Base-by-base conservation (phyloP, 2,888 invertebrate genomes). In the Tineola bisselliella region DNA sequence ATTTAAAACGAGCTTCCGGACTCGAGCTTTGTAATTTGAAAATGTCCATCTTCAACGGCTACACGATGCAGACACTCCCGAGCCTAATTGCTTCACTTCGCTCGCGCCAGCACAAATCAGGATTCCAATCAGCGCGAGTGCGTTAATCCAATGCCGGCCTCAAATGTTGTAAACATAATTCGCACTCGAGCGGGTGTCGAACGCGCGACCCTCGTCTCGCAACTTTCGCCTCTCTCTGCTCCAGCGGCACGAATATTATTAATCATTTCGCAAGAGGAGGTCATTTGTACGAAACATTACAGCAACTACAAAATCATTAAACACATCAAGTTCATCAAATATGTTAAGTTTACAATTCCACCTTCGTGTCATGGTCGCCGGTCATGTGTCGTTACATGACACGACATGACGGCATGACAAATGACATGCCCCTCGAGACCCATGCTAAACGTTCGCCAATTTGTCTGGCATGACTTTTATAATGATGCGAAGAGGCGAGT, bases 351-450 rank as follows among this genome's bases (percentile, higher is more conserved):
- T 4, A 25, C 25, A 13, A 48, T 48, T 48, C 15, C 48, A 17
- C 48, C 15, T 48, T 48, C 48, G 48, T 13, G 48, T 17, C 17
- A 6, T 10, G 48, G 48, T 48, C 17, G 48, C 1, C 13, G 48
- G 48, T 43, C 43, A 43, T 43, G 48, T 48, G 48, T 48, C 48
- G 48, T 48, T 48, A 48, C 48, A 48, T 48, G 48, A 48, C 48
- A 48, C 48, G n/a, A 48, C 48, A 48, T 48, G 48, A 48, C 48
- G 17, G 17, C 48, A 48, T 48, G 48, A 48, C 48, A 48, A 48
- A 48, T 48, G 48, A 43, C 43, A 43, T 3, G 8, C 43, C 43
- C 25, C 43, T 43, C 43, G 43, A 48, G 38, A 3, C 17, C 13
- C n/a, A 48, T 48, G 48, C 48, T 48, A 48, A 48, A 15, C 48